Evolutionary conservation across 1,140 invertebrate species (phyloP).

Genomic region (Pinna nobilis): DNA sequence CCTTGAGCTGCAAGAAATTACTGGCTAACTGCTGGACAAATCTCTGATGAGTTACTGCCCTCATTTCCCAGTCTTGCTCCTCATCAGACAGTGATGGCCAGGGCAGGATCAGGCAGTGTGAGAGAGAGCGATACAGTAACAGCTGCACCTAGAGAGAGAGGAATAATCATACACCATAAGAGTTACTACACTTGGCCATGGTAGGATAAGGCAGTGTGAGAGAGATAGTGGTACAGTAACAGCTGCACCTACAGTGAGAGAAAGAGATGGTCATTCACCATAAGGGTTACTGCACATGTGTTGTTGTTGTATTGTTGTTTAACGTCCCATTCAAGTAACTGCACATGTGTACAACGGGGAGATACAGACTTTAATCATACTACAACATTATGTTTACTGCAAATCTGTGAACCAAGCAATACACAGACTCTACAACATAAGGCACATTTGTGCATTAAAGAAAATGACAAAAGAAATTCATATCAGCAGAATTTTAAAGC

Average conservation of each 20-base stretch:
- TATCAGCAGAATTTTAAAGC: no score
- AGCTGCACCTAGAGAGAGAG: constrained; percentile 74
- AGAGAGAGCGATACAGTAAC: constrained; percentile 77
- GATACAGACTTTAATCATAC: no score
- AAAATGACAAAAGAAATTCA: no score
- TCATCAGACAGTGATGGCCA: constrained; percentile 74
- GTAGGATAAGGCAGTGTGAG: not conserved
- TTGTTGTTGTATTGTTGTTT: no score
- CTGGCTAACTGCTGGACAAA: constrained; percentile 71
- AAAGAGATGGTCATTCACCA: not conserved
- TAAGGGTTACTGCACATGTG: not conserved
- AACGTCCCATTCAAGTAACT: no score
- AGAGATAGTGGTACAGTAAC: constrained; percentile 62
- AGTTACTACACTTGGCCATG: not conserved
- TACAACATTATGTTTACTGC: no score
- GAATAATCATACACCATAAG: not conserved
- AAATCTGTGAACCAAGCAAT: no score
- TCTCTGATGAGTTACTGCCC: constrained; percentile 66
- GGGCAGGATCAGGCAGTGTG: constrained; percentile 78
- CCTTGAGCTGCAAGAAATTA: constrained; percentile 68
- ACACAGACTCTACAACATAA: no score
- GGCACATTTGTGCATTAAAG: no score
- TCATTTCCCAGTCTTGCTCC: constrained; percentile 76
- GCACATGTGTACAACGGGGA: no score
- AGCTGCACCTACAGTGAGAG: constrained; percentile 75